Evolutionary conservation across 2,888 invertebrate species (phyloP).

Genomic region (Latrodectus elegans): DNA sequence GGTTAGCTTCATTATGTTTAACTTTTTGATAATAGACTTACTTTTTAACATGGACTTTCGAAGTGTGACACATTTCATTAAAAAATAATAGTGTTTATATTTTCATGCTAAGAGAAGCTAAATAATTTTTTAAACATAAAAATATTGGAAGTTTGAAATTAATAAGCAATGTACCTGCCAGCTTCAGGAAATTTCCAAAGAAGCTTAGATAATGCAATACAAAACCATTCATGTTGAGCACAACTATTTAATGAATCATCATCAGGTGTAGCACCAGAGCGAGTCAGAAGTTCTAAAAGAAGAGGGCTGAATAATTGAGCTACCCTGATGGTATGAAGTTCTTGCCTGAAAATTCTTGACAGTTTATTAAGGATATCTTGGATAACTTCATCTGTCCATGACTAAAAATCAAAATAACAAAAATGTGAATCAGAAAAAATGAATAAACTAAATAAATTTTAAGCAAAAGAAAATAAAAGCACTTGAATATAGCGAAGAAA

Average conservation of each 20-base stretch:
- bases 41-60: too few relatives aligned
- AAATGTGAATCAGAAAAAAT: not conserved
- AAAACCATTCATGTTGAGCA: conserved; percentile 48
- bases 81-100: too few relatives aligned
- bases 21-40: too few relatives aligned
- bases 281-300: conserved; percentile 40
- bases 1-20: too few relatives aligned
- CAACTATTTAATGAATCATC: conserved; percentile 3
- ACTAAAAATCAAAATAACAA: conserved; percentile 13
- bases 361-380: conserved; percentile 24
- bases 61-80: too few relatives aligned
- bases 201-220: conserved; percentile 52
- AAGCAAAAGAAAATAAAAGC: not conserved
- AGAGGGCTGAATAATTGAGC: conserved; percentile 55
- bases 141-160: too few relatives aligned
- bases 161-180: conserved; percentile 19
- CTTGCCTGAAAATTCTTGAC: conserved; percentile 20
- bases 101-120: too few relatives aligned
- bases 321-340: conserved; percentile 28
- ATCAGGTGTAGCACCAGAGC: not conserved
- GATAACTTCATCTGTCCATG: not conserved
- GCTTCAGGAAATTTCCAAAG: conserved; percentile 55
- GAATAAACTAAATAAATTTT: not conserved
- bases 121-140: too few relatives aligned
- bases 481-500: not conserved